Conservation (phyloP, 2,113 vertebrate species). For the Podarcis muralis region DNA sequence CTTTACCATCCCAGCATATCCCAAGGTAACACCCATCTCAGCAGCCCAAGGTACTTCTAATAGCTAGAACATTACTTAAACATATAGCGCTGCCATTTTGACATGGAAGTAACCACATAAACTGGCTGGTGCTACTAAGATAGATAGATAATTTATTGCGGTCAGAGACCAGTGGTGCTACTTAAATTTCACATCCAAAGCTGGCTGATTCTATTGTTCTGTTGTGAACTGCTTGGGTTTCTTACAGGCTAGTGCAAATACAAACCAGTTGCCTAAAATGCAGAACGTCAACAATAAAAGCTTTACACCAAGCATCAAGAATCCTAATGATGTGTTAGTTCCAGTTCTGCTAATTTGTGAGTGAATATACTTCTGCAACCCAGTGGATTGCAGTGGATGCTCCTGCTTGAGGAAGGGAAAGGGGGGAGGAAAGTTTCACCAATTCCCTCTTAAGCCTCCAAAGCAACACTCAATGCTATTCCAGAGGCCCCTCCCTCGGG, state of each 20-base stretch:
- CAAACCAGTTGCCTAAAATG: background rate
- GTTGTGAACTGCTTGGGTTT: too few relatives aligned
- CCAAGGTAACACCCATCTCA: background rate
- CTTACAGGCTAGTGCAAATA: background rate
- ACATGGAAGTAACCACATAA: background rate
- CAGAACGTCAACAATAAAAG: background rate
- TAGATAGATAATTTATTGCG: too few relatives aligned
- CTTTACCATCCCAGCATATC: background rate
- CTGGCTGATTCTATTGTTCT: background rate
- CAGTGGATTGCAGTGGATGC: background rate
- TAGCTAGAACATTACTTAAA: background rate
- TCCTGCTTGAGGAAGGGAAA: background rate
- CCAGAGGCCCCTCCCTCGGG: background rate
- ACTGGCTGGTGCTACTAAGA: background rate
- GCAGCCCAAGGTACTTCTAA: background rate
- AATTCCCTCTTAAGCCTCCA: background rate
- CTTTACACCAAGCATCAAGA: background rate
- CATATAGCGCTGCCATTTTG: background rate
- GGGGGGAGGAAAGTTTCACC: background rate
- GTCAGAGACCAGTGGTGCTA: background rate
- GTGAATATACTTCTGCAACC: background rate
- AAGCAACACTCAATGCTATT: background rate
- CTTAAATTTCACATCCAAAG: background rate
- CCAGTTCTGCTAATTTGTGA: background rate
- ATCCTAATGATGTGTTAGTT: background rate